A percentile compares a stretch with the other conserved stretches of the same genome.
Conservation (phyloP, 2,113 vertebrate genomes). For the Sebastes fasciatus region DNA sequence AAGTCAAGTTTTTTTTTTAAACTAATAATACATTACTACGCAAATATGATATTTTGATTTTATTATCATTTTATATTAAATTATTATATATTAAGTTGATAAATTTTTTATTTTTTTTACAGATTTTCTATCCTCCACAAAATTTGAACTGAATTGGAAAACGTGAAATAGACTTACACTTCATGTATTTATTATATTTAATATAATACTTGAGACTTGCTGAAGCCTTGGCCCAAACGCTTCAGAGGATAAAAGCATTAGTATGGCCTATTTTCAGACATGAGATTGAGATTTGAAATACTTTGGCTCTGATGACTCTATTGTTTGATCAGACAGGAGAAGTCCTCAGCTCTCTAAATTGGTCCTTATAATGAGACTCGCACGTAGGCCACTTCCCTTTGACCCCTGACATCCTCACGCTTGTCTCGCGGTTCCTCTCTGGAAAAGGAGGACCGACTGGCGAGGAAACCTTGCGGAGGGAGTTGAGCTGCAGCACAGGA, state of each 20-base stretch:
- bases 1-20: background rate
- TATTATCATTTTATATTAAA: background rate
- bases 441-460: constrained; percentile 86
- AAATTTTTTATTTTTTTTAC: background rate
- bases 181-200: background rate
- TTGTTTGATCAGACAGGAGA: constrained; percentile 75
- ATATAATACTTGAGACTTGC: background rate
- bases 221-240: background rate
- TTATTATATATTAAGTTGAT: background rate
- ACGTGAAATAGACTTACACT: background rate
- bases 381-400: constrained; percentile 81
- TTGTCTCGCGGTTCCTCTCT: constrained; percentile 82
- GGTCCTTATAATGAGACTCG: constrained; percentile 68
- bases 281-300: constrained; percentile 47
- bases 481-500: constrained; percentile 75
- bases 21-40: background rate
- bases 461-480: constrained; percentile 85
- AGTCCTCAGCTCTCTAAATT: constrained; percentile 60
- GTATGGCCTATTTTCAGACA: background rate
- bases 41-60: background rate
- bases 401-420: constrained; percentile 73
- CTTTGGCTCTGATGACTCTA: constrained; percentile 71
- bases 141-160: background rate
- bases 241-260: background rate
- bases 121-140: background rate